These are phyloP conservation scores for Notolepis coatsorum DNA, from an alignment of 2,797 vertebrate genomes.

Conservation along the genomic window DNA sequence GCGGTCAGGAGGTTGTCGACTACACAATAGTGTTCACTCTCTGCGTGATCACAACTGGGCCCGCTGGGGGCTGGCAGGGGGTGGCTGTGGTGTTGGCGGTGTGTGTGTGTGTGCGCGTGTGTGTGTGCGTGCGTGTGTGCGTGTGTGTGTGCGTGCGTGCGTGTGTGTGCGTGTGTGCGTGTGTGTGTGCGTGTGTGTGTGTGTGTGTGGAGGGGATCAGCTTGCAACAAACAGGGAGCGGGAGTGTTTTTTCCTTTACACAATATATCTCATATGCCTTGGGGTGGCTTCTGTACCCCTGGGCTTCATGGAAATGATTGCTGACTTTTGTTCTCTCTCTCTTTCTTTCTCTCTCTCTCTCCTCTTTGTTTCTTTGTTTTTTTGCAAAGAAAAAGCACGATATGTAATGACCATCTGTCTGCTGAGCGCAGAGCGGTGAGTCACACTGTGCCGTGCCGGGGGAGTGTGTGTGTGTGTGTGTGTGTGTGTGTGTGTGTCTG, in stretches of 20 bases:
- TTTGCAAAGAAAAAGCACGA: constrained; percentile 63
- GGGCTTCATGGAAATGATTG: constrained; percentile 75
- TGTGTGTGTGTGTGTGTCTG: constrained; percentile 18
- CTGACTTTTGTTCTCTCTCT: constrained; percentile 43
- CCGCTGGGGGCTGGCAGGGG: constrained; percentile 43
- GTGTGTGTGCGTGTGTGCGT: background rate
- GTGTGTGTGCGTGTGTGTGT: background rate
- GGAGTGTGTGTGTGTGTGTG: constrained; percentile 52
- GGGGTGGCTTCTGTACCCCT: constrained; percentile 66
- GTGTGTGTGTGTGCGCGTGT: background rate
- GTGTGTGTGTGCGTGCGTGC: background rate
- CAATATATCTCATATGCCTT: constrained; percentile 51
- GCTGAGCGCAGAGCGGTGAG: constrained; percentile 64
- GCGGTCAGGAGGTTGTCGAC: constrained; percentile 65
- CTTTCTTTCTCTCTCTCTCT: constrained; percentile 21
- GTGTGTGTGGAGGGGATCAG: too few relatives aligned
- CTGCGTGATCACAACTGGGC: constrained; percentile 61
- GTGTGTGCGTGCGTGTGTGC: background rate
- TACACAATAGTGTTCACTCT: constrained; percentile 65
- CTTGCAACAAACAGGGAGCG: too few relatives aligned
- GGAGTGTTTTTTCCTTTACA: constrained; percentile 30
- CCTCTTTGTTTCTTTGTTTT: too few relatives aligned
- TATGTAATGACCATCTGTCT: constrained; percentile 83
- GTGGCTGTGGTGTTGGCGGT: constrained; percentile 20
- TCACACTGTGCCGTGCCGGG: constrained; percentile 63